Base-by-base conservation (phyloP, 2,888 invertebrate species). In the Pogonocherus hispidulus region DNA sequence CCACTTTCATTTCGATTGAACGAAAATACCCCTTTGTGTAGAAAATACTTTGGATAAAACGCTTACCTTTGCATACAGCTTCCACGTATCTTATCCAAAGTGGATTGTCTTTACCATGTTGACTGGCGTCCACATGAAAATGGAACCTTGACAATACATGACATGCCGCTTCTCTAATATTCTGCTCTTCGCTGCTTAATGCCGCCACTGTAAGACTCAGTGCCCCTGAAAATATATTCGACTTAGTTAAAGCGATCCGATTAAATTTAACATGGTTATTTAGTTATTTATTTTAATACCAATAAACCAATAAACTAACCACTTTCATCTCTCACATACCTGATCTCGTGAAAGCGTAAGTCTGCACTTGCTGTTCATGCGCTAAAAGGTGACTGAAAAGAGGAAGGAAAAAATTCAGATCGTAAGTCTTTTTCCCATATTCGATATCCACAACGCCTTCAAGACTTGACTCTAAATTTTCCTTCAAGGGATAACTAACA, bases 401-500 rank as follows among this genome's bases (percentile, higher is more conserved):
- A 0, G 95, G 94, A 62, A 96, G 87, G 74, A 95, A 86, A 82
- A 96, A 97, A 22, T 91, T 88, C 1, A 96, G 93, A 86, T 97
- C 96, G 78, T 97, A 97, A 59, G 93, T 72, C 22, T 72, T 62
- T n/a, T 49, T 44, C 49, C 73, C 71, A 4, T 35, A n/a, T n/a
- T n/a, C 14, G 1, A 57, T 19, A 6, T 37, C 56, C 1, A 66
- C 14, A 23, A 67, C 47, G n/a, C 67, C 59, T 0, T 55, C 41
- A 16, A 9, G 79, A 76, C 73, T 84, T 84, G 16, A 69, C 76
- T 63, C 59, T 32, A 82, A 66, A n/a, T 52, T 46, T 49, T 69
- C 71, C 82, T 35, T 73, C 51, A 63, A 70, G 27, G 95, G 94
- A 80, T 92, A 95, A 78, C 92, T 87, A 68, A 87, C 87, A 0